phyloP scores from a whole-genome alignment of 2,888 invertebrate species.

The Rhimphoctona megacephalus region DNA sequence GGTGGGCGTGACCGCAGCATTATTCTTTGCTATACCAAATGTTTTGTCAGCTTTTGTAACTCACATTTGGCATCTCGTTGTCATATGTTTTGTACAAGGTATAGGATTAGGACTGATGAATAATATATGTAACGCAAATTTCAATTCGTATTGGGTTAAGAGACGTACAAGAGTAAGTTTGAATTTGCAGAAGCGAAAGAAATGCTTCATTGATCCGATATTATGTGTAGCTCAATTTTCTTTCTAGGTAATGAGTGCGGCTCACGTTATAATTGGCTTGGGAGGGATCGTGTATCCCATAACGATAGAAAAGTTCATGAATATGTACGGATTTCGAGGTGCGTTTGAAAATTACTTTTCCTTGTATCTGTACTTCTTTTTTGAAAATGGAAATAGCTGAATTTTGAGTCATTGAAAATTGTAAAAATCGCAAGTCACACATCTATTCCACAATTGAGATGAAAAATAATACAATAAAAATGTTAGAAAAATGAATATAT shows the following conservation, averaged over 20 bases:
- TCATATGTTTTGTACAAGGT: conserved; percentile 88
- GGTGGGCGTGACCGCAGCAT: conserved; percentile 89
- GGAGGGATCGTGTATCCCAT: conserved; percentile 90
- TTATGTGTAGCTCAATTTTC: conserved; percentile 21
- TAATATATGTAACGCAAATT: conserved; percentile 90
- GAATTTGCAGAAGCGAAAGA: conserved; percentile 2
- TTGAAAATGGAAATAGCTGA: neutral
- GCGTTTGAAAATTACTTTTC: conserved; percentile 17
- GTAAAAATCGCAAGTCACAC: neutral
- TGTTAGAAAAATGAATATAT: no score
- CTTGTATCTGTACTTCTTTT: neutral
- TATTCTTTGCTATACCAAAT: conserved; percentile 88
- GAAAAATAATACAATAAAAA: neutral
- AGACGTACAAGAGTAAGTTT: conserved; percentile 87
- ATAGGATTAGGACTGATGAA: conserved; percentile 91
- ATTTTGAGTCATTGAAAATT: neutral
- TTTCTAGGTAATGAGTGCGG: conserved; percentile 89
- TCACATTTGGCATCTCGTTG: conserved; percentile 87
- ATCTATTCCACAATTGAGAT: neutral
- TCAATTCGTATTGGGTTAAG: conserved; percentile 91
- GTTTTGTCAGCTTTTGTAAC: conserved; percentile 88
- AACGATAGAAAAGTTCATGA: conserved; percentile 87
- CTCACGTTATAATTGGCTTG: conserved; percentile 90
- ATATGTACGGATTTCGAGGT: conserved; percentile 90
- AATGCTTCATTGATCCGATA: neutral